Evolutionary conservation across 2,113 vertebrate genomes (phyloP), one percentile per base, ranked within the genome.

Genomic region (Chaetura pelagica): DNA sequence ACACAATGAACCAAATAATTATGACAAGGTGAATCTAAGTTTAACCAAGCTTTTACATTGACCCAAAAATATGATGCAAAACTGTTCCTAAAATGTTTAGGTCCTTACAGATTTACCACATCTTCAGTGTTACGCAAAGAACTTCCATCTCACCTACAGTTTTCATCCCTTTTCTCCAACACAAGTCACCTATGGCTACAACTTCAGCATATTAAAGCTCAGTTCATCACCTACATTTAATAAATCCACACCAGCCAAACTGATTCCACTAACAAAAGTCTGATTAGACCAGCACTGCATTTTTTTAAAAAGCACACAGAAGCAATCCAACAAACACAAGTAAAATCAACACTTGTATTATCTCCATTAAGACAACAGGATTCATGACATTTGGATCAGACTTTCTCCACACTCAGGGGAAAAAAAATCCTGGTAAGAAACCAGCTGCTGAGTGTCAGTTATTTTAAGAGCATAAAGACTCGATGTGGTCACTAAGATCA

Each of bases 361-460:
- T 44, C 32, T 51, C 71, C 44, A 71, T 4, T 20, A 72, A 61
- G 48, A 66, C 38, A 87, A 75, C 10, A 69, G 22, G 74, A 74
- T 19, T 72, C 4, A 2, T 9, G 49, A 57, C 32, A 61, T n/a
- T 76, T 44, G 46, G 35, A 83, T 62, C 42, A 18, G 46, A 90
- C 23, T n/a, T 84, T 52, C 51, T 88, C 61, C 22, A 59, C 24
- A 23, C 21, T 10, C 24, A 84, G 32, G 21, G 29, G 44, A 76
- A 69, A 42, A 42, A 90, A 84, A 71, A 15, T 21, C 35, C 61
- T 21, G 3, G 35, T 87, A 59, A 84, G 49, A 88, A 87, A 55
- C 5, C 94, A 94, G 52, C n/a, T 94, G 91, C 86, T 89, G 64
- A 54, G 64, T 72, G 61, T 27, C 61, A 92, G 42, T 84, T 94